A percentile compares a stretch with the other conserved stretches of the same genome.
These are phyloP conservation scores for Odontesthes bonariensis DNA, from an alignment of 2,113 vertebrate genomes.

Conservation along the genomic window DNA sequence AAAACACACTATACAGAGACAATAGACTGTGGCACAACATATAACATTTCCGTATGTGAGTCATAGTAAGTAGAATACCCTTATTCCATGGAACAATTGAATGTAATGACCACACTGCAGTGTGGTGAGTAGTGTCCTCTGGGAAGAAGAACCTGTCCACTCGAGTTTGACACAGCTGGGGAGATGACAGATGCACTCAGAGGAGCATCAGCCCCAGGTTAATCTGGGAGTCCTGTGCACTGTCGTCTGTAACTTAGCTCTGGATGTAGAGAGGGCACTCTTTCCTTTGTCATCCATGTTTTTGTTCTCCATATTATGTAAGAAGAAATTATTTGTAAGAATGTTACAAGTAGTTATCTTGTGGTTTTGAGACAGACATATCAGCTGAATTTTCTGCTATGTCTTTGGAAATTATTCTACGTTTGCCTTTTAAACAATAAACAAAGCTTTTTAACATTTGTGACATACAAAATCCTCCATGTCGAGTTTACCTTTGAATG, in stretches of 20 bases:
- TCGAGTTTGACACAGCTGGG: slow-evolving; percentile 17
- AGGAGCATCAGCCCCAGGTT: slow-evolving; percentile 33
- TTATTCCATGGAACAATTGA: slow-evolving; percentile 1
- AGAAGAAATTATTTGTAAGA: no score
- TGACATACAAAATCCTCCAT: no score
- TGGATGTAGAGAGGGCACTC: slow-evolving; percentile 17
- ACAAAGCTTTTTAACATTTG: no score
- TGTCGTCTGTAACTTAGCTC: background rate
- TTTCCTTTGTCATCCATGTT: background rate
- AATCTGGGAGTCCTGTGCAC: slow-evolving; percentile 37
- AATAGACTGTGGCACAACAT: no score
- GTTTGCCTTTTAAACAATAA: no score
- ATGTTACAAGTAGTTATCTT: no score
- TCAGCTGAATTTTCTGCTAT: no score
- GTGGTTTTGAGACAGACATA: no score
- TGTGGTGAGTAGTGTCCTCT: slow-evolving; percentile 3
- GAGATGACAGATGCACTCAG: slow-evolving; percentile 41
- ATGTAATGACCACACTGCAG: slow-evolving; percentile 2
- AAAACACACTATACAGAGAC: no score
- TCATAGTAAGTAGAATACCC: background rate
- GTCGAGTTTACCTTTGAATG: no score
- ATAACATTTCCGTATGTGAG: slow-evolving; percentile 10
- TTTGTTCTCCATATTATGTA: no score
- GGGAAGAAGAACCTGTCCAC: slow-evolving; percentile 30
- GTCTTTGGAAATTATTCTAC: no score